Evolutionary conservation across 2,113 vertebrate species (phyloP).

Genomic region (Gallinago paraguaiae): DNA sequence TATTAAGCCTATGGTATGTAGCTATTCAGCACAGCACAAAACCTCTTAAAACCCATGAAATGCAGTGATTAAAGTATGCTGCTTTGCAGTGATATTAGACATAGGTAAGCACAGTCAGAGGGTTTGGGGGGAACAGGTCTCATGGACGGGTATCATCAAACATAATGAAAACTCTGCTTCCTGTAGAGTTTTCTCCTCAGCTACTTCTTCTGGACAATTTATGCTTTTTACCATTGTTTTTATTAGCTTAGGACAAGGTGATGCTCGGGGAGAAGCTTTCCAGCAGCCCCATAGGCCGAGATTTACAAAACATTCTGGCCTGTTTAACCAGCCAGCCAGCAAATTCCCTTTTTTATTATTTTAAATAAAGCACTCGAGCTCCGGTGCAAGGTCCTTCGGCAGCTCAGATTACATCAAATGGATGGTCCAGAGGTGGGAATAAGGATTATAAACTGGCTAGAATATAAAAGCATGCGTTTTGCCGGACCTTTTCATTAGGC

Average conservation of each 20-base stretch:
- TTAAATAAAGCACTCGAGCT: not conserved
- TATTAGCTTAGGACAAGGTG: not conserved
- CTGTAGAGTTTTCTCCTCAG: not conserved
- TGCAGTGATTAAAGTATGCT: not conserved
- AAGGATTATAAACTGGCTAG: not conserved
- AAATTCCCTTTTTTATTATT: not conserved
- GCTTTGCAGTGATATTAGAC: not conserved
- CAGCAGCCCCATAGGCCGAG: not conserved
- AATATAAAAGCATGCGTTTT: not conserved
- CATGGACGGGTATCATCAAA: not conserved
- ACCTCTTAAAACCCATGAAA: not conserved
- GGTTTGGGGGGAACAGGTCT: not conserved
- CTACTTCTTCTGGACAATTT: not conserved
- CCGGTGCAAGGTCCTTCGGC: not conserved
- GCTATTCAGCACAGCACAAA: not conserved
- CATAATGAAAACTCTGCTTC: not conserved
- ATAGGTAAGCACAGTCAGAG: not conserved
- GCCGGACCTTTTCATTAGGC: not conserved
- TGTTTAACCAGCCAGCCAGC: not conserved
- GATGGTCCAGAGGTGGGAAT: not conserved
- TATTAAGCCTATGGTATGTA: conserved; percentile 4
- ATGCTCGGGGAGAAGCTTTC: not conserved
- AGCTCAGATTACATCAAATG: not conserved
- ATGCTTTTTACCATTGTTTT: not conserved
- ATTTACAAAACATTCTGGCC: not conserved